Evolutionary conservation across 2,797 vertebrate genomes (phyloP).

Genomic region (Poeciliopsis presidionis): DNA sequence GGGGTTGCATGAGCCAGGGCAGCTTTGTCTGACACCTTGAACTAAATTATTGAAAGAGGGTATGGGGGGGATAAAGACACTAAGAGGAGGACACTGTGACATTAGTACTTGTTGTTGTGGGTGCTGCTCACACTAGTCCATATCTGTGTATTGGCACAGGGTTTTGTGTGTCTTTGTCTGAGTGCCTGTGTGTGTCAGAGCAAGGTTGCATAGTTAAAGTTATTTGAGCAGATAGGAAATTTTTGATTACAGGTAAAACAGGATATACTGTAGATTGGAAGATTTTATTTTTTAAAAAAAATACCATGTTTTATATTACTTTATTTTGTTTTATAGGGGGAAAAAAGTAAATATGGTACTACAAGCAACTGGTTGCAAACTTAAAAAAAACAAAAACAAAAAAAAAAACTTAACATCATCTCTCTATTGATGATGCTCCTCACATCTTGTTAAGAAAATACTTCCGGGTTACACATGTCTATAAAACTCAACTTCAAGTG

Average conservation of each 20-base stretch:
- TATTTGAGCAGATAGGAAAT: constrained; percentile 19
- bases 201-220: constrained; percentile 21
- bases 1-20: constrained; percentile 78
- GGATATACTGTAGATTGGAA: background rate
- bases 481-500: constrained; percentile 19
- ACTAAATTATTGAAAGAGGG: constrained; percentile 82
- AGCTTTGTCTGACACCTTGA: constrained; percentile 86
- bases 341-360: background rate
- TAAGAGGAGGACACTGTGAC: constrained; percentile 74
- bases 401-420: background rate
- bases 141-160: constrained; percentile 30
- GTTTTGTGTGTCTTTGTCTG: constrained; percentile 9
- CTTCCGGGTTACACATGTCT: background rate
- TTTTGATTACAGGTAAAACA: constrained; percentile 5
- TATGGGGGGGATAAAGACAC: constrained; percentile 33
- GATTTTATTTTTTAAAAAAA: background rate
- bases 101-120: constrained; percentile 83
- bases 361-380: background rate
- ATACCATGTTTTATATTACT: background rate
- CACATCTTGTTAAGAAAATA: background rate
- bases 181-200: background rate
- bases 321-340: background rate
- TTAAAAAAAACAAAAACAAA: background rate
- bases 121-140: constrained; percentile 74
- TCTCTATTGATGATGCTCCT: background rate